Evolutionary conservation across 2,113 vertebrate species (phyloP).

Genomic region (Pseudonaja textilis): DNA sequence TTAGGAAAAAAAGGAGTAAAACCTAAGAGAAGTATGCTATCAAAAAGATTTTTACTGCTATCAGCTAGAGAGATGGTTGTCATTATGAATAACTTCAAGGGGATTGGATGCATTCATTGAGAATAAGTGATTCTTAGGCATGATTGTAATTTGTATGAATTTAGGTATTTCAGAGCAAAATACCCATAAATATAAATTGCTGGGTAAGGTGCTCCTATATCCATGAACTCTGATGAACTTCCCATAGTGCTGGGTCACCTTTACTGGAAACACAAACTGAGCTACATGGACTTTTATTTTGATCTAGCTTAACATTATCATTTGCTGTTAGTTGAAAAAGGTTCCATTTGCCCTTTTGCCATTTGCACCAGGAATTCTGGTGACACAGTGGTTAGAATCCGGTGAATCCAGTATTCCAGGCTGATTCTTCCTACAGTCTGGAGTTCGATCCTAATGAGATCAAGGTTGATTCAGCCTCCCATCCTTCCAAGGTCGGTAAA

Average conservation of each 20-base stretch:
- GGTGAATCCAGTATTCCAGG: background rate
- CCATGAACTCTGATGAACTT: background rate
- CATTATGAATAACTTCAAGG: background rate
- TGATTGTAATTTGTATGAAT: background rate
- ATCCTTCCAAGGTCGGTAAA: background rate
- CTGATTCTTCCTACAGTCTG: background rate
- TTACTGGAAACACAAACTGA: background rate
- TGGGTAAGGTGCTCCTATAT: background rate
- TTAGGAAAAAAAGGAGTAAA: background rate
- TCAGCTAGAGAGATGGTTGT: background rate
- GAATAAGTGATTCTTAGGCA: background rate
- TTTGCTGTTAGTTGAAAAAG: background rate
- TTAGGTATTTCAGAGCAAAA: background rate
- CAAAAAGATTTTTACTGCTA: background rate
- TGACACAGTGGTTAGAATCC: background rate
- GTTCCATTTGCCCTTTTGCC: background rate
- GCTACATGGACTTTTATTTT: background rate
- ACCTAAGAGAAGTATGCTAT: background rate
- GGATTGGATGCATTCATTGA: background rate
- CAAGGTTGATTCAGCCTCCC: background rate
- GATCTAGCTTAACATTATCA: background rate
- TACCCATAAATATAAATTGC: background rate
- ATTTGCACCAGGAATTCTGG: background rate
- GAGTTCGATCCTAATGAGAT: background rate
- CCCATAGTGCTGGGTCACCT: background rate